phyloP scores from a whole-genome alignment of 2,888 invertebrate genomes.

The Dinocampus coccinellae region DNA sequence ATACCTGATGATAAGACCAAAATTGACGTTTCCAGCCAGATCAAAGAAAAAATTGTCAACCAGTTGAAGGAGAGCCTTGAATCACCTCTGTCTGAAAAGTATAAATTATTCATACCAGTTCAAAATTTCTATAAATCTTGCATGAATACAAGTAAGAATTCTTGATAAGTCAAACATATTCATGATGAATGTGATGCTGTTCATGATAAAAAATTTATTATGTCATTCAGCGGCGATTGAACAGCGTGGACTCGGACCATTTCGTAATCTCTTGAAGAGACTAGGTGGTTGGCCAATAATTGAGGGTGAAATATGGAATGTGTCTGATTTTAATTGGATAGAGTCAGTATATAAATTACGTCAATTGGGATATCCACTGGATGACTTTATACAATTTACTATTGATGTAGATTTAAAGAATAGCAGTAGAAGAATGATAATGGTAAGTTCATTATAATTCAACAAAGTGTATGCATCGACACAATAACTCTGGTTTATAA shows the following conservation, averaged over 20 bases:
- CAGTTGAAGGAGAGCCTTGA: conserved; percentile 78
- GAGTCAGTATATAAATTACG: conserved; percentile 86
- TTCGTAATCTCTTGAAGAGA: conserved; percentile 78
- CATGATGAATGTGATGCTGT: background rate
- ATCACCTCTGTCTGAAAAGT: conserved; percentile 72
- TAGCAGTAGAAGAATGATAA: conserved; percentile 85
- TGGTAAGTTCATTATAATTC: conserved; percentile 76
- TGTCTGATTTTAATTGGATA: conserved; percentile 82
- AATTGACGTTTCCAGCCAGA: conserved; percentile 79
- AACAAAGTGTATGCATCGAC: background rate
- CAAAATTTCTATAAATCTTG: conserved; percentile 89
- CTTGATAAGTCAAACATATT: background rate
- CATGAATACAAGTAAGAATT: conserved; percentile 85
- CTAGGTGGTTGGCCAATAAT: conserved; percentile 96
- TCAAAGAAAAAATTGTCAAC: conserved; percentile 79
- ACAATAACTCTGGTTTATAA: background rate
- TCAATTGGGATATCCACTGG: conserved; percentile 85
- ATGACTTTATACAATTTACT: conserved; percentile 92
- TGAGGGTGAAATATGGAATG: conserved; percentile 82
- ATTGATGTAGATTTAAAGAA: conserved; percentile 92
- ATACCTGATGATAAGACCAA: conserved; percentile 84
- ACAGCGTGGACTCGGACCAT: conserved; percentile 80
- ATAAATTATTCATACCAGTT: conserved; percentile 81
- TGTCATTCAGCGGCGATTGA: conserved; percentile 80
- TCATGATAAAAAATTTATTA: conserved; percentile 3